A percentile compares a stretch with the other conserved stretches of the same genome.
Evolutionary conservation across 1,140 invertebrate species (phyloP).

Genomic region (Pachyrhynchus sulphureomaculatus): DNA sequence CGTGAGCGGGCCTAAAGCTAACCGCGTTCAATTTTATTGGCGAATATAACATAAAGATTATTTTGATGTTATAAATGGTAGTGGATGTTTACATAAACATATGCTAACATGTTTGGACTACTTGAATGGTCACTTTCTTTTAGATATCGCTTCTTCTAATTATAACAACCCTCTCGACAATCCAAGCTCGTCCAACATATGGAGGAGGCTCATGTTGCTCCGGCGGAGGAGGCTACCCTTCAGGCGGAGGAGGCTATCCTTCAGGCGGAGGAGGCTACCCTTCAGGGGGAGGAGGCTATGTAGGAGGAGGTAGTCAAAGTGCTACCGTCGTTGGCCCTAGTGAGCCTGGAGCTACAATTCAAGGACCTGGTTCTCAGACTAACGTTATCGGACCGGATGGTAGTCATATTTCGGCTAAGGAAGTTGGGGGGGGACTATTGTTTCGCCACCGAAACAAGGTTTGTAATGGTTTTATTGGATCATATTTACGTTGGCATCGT

Average conservation of each 20-base stretch:
- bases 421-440: constrained; percentile 37
- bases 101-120: no score
- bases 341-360: constrained; percentile 36
- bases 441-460: constrained; percentile 39
- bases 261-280: constrained; percentile 3
- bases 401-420: constrained; percentile 36
- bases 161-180: background rate
- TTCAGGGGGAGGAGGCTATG: constrained; percentile 4
- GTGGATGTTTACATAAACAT: no score
- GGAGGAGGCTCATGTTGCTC: background rate
- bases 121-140: background rate
- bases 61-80: no score
- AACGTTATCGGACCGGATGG: constrained; percentile 37
- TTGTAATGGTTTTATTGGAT: background rate
- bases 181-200: background rate
- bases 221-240: background rate
- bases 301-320: constrained; percentile 8
- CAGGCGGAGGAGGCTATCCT: background rate
- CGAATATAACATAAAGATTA: no score
- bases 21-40: no score
- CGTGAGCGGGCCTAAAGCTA: no score
- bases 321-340: constrained; percentile 39
- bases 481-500: background rate
- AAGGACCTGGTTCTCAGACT: constrained; percentile 36
- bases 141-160: background rate